phyloP scores from a whole-genome alignment of 2,113 vertebrate genomes.

The Ursus arctos region DNA sequence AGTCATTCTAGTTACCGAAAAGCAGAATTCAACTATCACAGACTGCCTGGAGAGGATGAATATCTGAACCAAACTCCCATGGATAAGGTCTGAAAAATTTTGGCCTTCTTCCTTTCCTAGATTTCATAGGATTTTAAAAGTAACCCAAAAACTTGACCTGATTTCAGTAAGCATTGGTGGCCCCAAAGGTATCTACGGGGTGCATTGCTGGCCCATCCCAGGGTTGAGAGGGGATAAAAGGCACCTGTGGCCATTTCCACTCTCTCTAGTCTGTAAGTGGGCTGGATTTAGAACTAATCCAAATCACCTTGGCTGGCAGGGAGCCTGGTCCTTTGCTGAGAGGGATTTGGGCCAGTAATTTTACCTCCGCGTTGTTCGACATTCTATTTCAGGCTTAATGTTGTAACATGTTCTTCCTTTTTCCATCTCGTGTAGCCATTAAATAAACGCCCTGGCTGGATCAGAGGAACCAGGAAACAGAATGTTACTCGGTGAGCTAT shows the following conservation, averaged over 20 bases:
- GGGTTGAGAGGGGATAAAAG: neutral
- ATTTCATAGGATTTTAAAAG: neutral
- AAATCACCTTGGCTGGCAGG: neutral
- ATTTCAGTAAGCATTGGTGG: accelerated
- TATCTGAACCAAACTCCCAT: neutral
- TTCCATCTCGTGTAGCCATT: neutral
- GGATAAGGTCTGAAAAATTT: neutral
- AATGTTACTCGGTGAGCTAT: neutral
- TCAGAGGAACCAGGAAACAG: neutral
- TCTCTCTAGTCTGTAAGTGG: accelerated
- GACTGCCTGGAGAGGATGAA: too few relatives aligned
- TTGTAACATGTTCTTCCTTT: neutral
- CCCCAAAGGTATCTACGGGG: neutral
- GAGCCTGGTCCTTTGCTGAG: neutral
- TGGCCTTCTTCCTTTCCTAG: neutral
- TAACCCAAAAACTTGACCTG: neutral
- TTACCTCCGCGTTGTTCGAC: neutral
- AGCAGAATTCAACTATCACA: neutral
- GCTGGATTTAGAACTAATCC: neutral
- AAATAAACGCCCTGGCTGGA: neutral
- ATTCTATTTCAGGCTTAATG: neutral
- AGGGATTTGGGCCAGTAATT: neutral
- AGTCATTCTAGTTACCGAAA: neutral
- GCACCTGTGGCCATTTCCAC: neutral
- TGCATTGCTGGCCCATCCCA: neutral